Percentiles rank a stretch among this genome's conserved stretches.
These are phyloP conservation scores for Latheticus oryzae DNA, from an alignment of 2,888 invertebrate genomes.

Conservation along the genomic window DNA sequence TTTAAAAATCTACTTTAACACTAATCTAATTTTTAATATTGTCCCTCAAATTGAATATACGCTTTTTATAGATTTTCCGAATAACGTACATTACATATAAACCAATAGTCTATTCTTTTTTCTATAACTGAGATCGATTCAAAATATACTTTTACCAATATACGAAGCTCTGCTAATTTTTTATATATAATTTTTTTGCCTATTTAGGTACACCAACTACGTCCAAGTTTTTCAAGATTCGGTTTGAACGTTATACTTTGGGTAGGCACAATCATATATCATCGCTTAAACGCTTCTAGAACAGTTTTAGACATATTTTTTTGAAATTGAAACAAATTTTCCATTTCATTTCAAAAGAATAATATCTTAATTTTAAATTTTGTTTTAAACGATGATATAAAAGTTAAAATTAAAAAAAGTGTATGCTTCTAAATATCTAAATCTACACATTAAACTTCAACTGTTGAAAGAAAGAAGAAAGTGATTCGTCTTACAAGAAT, in stretches of 20 bases:
- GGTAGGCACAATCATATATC: slow-evolving; percentile 5
- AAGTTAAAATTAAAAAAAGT: neutral
- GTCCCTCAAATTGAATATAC: slow-evolving; percentile 37
- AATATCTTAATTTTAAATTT: no score
- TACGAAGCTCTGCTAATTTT: slow-evolving; percentile 23
- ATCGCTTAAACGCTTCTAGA: neutral
- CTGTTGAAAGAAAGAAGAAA: slow-evolving; percentile 2
- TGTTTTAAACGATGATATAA: slow-evolving; percentile 6
- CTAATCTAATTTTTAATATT: slow-evolving; percentile 35
- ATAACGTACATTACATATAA: slow-evolving; percentile 17
- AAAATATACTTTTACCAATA: slow-evolving; percentile 17
- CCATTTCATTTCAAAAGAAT: no score
- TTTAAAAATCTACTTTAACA: slow-evolving; percentile 20
- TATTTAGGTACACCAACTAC: neutral
- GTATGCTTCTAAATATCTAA: no score
- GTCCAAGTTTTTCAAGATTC: slow-evolving; percentile 1
- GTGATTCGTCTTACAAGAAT: no score
- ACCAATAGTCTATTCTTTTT: slow-evolving; percentile 10
- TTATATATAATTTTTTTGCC: slow-evolving; percentile 1
- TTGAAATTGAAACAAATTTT: no score
- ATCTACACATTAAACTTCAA: slow-evolving; percentile 1
- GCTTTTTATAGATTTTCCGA: slow-evolving; percentile 5
- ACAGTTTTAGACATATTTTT: neutral
- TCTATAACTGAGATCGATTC: slow-evolving; percentile 17
- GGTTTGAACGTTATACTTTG: slow-evolving; percentile 3